Base-by-base conservation (phyloP, 2,797 vertebrate genomes). In the Rhincodon typus region DNA sequence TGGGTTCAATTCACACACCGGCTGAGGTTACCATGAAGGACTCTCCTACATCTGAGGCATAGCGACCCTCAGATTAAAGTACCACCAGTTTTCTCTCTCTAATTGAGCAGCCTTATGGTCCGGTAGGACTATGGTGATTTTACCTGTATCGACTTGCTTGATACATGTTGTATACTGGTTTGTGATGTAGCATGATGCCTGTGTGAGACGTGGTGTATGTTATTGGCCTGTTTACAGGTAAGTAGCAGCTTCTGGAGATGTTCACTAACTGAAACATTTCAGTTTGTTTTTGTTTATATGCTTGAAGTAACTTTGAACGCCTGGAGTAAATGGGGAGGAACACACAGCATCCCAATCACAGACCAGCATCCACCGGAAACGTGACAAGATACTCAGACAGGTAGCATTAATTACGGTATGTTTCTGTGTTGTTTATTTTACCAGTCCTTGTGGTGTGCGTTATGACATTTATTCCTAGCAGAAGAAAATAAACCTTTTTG, bases 401-500 rank as follows among this genome's bases (percentile, higher is more conserved):
- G 62, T 57, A 67, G 19, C 1, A 38, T 66, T 8, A 66, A n/a
- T 66, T 66, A 91, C 62, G n/a, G 34, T 34, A 91, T 34, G 27
- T 62, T 91, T 91, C 57, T 10, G 57, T n/a, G 19, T 34, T 57
- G 13, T 91, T 38, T 67, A 66, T 62, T 66, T 66, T 66, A 66
- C 34, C 88, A 91, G n/a, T 91, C 88, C 50, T 67, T 66, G 34
- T 53, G 34, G 50, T 88, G 27, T 88, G 3, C 34, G 87, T 90
- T 12, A 34, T 8, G 34, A 91, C 34, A 66, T 67, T 66, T 91
- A 91, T 66, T 91, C 34, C 57, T 57, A 66, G 57, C 34, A n/a
- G 66, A 10, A 66, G 19, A 90, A 91, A n/a, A 67, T 91, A 91
- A 91, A 91, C 46, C 17, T 38, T 91, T 90, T 91, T 91, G 57